Percentiles rank a stretch among this genome's conserved stretches.
These are phyloP conservation scores for Botia almorhae DNA, from an alignment of 2,797 vertebrate genomes.

Conservation along the genomic window DNA sequence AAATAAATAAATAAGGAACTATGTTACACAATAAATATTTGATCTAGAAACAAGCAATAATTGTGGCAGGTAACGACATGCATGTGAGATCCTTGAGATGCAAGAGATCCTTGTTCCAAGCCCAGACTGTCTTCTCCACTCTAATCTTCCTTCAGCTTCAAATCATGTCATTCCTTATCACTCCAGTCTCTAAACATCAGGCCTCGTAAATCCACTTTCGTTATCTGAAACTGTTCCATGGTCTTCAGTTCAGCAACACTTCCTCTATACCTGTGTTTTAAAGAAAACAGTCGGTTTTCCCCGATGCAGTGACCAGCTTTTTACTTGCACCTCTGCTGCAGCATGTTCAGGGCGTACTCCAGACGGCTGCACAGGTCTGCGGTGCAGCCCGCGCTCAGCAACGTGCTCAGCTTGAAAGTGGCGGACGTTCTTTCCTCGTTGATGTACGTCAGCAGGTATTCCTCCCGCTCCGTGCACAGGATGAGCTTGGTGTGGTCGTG, in stretches of 20 bases:
- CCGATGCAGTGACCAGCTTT: background rate
- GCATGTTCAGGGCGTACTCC: conserved; percentile 97
- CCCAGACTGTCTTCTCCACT: conserved; percentile 73
- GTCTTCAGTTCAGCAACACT: background rate
- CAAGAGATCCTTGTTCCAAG: conserved; percentile 74
- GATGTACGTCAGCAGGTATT: conserved; percentile 95
- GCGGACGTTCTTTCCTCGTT: conserved; percentile 94
- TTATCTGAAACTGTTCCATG: conserved; percentile 66
- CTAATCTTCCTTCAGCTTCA: conserved; percentile 52
- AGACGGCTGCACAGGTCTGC: conserved; percentile 89
- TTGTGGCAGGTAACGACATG: conserved; percentile 31
- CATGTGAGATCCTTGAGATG: conserved; percentile 49
- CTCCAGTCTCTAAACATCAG: conserved; percentile 63
- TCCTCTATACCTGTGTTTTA: background rate
- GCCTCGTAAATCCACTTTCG: conserved; percentile 8
- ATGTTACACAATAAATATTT: conserved; percentile 94
- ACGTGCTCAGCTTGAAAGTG: conserved; percentile 86
- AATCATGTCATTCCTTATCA: conserved; percentile 69
- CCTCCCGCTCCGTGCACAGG: conserved; percentile 90
- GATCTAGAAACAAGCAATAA: conserved; percentile 51
- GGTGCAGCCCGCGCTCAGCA: conserved; percentile 88
- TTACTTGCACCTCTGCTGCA: conserved; percentile 91
- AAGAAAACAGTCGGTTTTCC: background rate
- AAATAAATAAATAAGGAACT: conserved; percentile 95
- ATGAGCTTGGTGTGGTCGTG: conserved; percentile 99